phyloP scores from a whole-genome alignment of 2,797 vertebrate genomes.

The Scolopax bukidnonensis region DNA sequence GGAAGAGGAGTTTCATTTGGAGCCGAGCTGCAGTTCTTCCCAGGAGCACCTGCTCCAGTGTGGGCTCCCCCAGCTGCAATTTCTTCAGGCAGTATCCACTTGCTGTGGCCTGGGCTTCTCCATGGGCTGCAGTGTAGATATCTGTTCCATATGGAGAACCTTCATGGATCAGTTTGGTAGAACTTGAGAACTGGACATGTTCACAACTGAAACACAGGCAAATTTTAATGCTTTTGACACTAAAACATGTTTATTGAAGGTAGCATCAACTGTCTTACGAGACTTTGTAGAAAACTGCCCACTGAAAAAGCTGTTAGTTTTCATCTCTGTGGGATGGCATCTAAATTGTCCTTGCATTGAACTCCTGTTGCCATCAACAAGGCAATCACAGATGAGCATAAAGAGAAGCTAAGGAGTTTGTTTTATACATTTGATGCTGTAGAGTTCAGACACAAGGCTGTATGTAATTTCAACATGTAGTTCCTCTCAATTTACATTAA shows the following conservation, averaged over 20 bases:
- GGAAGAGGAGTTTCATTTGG: neutral
- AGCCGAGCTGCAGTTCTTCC: neutral
- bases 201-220: neutral
- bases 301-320: neutral
- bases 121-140: neutral
- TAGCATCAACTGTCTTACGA: neutral
- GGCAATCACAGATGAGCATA: neutral
- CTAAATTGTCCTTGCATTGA: neutral
- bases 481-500: conserved; percentile 7
- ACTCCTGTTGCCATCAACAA: neutral
- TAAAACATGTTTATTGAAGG: neutral
- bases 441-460: neutral
- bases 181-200: neutral
- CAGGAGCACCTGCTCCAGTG: neutral
- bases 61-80: neutral
- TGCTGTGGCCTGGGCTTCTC: neutral
- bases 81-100: neutral
- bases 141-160: neutral
- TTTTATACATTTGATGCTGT: neutral
- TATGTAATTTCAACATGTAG: neutral
- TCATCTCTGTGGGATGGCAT: neutral
- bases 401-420: neutral
- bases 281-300: neutral
- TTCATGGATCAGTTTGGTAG: neutral
- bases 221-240: neutral